These are phyloP conservation scores for Osmerus mordax DNA, from an alignment of 2,113 vertebrate genomes.

Conservation along the genomic window DNA sequence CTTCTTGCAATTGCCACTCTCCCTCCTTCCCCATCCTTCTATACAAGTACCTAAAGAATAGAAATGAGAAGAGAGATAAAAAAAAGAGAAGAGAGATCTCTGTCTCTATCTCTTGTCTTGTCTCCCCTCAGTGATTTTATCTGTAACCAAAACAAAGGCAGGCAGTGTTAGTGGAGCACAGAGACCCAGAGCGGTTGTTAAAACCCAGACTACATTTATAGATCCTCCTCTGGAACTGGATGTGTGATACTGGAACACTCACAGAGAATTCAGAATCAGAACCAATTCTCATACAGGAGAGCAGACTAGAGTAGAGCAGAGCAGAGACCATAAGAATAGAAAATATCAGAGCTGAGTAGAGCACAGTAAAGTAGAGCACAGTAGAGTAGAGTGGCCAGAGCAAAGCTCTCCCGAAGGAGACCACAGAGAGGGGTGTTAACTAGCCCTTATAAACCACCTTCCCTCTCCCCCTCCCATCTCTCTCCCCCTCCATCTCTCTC, in stretches of 20 bases:
- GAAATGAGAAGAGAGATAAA: not conserved
- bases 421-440: slow-evolving; percentile 42
- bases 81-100: not conserved
- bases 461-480: not conserved
- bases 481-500: no score
- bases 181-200: not conserved
- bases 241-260: no score
- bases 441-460: slow-evolving; percentile 32
- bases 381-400: not conserved
- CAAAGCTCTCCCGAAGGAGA: slow-evolving; percentile 32
- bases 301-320: not conserved
- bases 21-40: slow-evolving; percentile 21
- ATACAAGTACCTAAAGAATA: not conserved
- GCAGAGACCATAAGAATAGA: no score
- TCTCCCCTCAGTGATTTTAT: slow-evolving; percentile 52
- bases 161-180: not conserved
- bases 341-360: no score
- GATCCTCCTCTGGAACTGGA: not conserved
- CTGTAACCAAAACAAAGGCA: slow-evolving; percentile 65
- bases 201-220: not conserved
- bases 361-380: no score
- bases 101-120: not conserved
- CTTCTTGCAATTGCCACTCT: slow-evolving; percentile 17
- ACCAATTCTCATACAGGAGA: not conserved
- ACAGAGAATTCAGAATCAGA: not conserved